Evolutionary conservation across 23 tunicate species (phyloP).

Genomic region (Phallusia fumigata): DNA sequence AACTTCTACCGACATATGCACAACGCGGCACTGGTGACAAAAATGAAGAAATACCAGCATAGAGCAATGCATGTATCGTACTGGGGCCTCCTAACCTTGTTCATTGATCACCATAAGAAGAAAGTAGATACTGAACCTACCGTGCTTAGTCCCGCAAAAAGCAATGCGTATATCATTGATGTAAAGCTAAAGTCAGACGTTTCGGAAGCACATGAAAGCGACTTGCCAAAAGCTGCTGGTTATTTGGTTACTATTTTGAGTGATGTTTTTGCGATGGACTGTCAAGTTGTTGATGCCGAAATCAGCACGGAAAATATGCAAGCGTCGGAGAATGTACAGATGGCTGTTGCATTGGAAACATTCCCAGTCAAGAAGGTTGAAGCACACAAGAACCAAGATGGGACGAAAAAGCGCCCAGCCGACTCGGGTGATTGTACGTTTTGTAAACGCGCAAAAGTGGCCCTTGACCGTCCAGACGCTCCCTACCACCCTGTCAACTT

Average conservation of each 20-base stretch:
- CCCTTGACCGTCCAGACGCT: conserved; percentile 31
- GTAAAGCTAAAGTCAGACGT: background rate
- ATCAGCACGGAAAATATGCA: background rate
- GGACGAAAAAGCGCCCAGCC: conserved; percentile 19
- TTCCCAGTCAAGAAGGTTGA: background rate
- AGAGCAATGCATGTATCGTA: background rate
- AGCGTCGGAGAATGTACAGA: background rate
- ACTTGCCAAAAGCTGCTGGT: conserved; percentile 4
- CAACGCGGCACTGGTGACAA: conserved; percentile 49
- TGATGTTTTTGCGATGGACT: conserved; percentile 44
- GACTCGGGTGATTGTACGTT: background rate
- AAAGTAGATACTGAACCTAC: background rate
- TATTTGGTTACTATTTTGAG: conserved; percentile 43
- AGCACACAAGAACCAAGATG: background rate
- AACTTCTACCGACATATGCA: conserved; percentile 47
- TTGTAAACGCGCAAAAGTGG: conserved; percentile 50
- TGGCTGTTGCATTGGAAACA: background rate
- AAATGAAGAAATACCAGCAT: conserved; percentile 46
- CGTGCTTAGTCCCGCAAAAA: background rate
- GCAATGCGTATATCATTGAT: conserved; percentile 4
- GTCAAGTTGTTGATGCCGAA: background rate
- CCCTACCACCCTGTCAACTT: background rate
- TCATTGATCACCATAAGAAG: conserved; percentile 76
- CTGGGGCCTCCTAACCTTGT: conserved; percentile 73
- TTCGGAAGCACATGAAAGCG: background rate